phyloP scores from a whole-genome alignment of 2,888 invertebrate genomes.

The Horisme vitalbata region DNA sequence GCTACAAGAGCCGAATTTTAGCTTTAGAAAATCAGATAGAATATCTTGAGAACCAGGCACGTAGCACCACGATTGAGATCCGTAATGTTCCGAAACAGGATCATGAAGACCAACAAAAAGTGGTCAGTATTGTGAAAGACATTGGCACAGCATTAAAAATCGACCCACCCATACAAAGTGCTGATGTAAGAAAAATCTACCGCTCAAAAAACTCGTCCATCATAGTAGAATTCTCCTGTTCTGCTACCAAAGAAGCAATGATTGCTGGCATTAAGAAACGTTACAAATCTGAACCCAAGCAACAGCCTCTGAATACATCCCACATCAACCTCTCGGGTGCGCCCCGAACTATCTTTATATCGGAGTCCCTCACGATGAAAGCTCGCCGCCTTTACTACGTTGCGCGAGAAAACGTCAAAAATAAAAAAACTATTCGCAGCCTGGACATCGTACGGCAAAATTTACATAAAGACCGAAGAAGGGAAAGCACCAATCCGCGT shows the following conservation, averaged over 20 bases:
- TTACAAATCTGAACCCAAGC: no score
- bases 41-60: conserved; percentile 4
- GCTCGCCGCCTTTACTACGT: conserved; percentile 4
- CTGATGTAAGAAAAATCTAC: conserved; percentile 25
- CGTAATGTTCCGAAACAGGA: conserved; percentile 15
- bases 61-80: conserved; percentile 14
- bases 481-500: background rate
- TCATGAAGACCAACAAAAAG: conserved; percentile 13
- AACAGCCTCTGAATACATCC: background rate
- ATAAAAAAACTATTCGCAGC: conserved; percentile 11
- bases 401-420: conserved; percentile 10
- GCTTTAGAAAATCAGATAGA: conserved; percentile 10
- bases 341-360: background rate
- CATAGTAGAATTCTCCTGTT: background rate
- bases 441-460: conserved; percentile 15
- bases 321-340: background rate
- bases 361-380: background rate
- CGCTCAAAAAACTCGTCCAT: conserved; percentile 7
- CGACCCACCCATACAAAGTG: conserved; percentile 5
- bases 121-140: conserved; percentile 9
- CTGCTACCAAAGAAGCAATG: background rate
- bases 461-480: conserved; percentile 1
- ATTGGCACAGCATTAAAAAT: conserved; percentile 11
- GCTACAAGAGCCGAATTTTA: conserved; percentile 6
- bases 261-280: no score